Evolutionary conservation across 2,888 invertebrate species (phyloP).

Genomic region (Apotomis capreana): DNA sequence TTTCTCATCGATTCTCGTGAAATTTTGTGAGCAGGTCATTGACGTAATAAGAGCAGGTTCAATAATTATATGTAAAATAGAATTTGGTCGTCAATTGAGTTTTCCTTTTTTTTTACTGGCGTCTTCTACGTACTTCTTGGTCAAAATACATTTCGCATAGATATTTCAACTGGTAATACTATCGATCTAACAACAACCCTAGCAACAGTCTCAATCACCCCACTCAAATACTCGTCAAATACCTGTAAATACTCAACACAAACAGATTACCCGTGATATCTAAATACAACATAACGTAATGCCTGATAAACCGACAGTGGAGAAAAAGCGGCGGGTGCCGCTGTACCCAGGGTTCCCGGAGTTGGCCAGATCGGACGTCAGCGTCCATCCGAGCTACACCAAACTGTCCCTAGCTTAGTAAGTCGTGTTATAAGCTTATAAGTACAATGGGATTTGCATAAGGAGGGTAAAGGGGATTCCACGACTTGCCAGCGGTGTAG

Average conservation of each 20-base stretch:
- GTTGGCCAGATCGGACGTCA: slow-evolving; percentile 83
- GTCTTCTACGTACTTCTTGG: too few relatives aligned
- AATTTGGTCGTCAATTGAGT: too few relatives aligned
- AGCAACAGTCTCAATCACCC: slow-evolving; percentile 20
- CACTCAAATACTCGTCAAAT: background rate
- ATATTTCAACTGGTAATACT: background rate
- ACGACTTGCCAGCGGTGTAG: too few relatives aligned
- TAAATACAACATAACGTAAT: slow-evolving; percentile 1
- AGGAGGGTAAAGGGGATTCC: too few relatives aligned
- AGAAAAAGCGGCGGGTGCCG: slow-evolving; percentile 60
- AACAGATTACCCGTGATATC: background rate
- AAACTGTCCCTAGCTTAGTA: slow-evolving; percentile 84
- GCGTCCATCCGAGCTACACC: slow-evolving; percentile 85
- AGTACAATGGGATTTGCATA: too few relatives aligned
- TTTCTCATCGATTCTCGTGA: too few relatives aligned
- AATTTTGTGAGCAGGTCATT: too few relatives aligned
- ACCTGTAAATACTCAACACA: background rate
- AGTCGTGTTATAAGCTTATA: slow-evolving; percentile 57
- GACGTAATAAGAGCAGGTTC: too few relatives aligned
- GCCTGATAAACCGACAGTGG: slow-evolving; percentile 44
- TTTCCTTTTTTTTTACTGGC: too few relatives aligned
- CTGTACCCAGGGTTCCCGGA: slow-evolving; percentile 80
- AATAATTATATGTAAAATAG: too few relatives aligned
- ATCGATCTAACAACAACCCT: slow-evolving; percentile 13
- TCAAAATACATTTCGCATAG: too few relatives aligned